A percentile compares a stretch with the other conserved stretches of the same genome.
These are phyloP conservation scores for Lepidurus couesii DNA, from an alignment of 1,140 invertebrate species.

Conservation along the genomic window DNA sequence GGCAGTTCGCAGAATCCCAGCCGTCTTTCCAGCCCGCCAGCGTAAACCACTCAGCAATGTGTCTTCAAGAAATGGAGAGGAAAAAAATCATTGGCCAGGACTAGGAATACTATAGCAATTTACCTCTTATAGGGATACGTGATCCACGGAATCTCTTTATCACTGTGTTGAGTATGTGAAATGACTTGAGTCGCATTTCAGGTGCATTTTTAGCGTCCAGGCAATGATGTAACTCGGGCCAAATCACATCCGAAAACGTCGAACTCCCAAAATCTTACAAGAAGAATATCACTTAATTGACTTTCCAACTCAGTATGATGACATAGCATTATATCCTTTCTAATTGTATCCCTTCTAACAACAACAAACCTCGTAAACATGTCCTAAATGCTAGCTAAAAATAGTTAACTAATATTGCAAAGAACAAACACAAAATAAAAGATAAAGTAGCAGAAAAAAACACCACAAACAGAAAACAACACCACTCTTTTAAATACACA, in stretches of 20 bases:
- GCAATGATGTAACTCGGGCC: neutral
- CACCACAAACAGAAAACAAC: too few species aligned
- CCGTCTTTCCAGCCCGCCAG: neutral
- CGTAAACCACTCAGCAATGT: neutral
- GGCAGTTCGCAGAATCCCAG: slow-evolving; percentile 1
- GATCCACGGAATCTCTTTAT: neutral
- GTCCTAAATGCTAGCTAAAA: too few species aligned
- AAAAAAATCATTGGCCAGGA: neutral
- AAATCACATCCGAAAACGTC: neutral
- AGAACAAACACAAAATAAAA: too few species aligned
- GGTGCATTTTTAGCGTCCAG: neutral
- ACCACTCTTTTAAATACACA: too few species aligned
- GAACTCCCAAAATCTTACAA: neutral
- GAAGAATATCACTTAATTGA: neutral
- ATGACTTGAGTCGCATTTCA: neutral
- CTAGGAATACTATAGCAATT: neutral
- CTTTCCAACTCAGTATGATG: neutral
- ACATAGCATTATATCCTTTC: neutral
- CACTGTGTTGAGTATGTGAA: neutral
- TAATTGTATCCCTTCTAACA: too few species aligned
- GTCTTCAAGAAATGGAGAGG: neutral
- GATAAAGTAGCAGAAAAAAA: too few species aligned
- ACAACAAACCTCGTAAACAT: too few species aligned
- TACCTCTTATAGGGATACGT: neutral
- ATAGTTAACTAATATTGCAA: too few species aligned